Evolutionary conservation across 2,888 invertebrate species (phyloP).

Genomic region (Lasioglossum calceatum): DNA sequence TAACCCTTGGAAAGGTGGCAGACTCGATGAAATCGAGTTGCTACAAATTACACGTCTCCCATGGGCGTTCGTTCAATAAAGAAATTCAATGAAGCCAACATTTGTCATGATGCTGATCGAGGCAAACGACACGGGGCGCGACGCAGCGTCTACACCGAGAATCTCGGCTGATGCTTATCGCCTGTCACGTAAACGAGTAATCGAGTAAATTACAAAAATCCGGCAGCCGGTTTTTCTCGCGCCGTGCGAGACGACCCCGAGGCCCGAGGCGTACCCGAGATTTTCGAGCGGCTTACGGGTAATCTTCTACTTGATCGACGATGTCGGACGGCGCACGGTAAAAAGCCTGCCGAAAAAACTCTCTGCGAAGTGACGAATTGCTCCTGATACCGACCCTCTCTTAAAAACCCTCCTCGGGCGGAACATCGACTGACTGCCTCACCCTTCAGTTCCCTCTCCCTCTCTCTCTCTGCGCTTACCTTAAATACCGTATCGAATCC

Average conservation of each 20-base stretch:
- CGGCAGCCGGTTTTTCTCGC: constrained; percentile 17
- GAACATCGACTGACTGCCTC: constrained; percentile 12
- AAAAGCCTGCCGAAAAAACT: constrained; percentile 54
- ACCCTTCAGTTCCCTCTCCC: constrained; percentile 45
- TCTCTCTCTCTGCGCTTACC: constrained; percentile 39
- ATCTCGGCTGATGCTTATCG: constrained; percentile 26
- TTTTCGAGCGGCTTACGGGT: constrained; percentile 39
- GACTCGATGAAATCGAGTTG: background rate
- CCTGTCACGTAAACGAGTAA: constrained; percentile 33
- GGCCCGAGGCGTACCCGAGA: constrained; percentile 9
- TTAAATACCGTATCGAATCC: constrained; percentile 51
- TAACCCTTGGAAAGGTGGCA: too few relatives aligned
- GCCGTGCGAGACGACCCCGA: background rate
- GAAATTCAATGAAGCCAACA: constrained; percentile 1
- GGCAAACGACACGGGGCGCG: background rate
- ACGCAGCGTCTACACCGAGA: background rate
- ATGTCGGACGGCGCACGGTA: constrained; percentile 34
- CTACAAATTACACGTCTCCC: background rate
- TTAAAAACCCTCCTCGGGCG: constrained; percentile 9
- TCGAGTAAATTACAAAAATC: constrained; percentile 44
- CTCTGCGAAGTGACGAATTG: constrained; percentile 62
- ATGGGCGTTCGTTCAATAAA: background rate
- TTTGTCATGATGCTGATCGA: background rate
- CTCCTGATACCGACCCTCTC: constrained; percentile 51
- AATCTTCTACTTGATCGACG: constrained; percentile 58